phyloP scores from a whole-genome alignment of 2,888 invertebrate species.

The Germaria angustata region DNA sequence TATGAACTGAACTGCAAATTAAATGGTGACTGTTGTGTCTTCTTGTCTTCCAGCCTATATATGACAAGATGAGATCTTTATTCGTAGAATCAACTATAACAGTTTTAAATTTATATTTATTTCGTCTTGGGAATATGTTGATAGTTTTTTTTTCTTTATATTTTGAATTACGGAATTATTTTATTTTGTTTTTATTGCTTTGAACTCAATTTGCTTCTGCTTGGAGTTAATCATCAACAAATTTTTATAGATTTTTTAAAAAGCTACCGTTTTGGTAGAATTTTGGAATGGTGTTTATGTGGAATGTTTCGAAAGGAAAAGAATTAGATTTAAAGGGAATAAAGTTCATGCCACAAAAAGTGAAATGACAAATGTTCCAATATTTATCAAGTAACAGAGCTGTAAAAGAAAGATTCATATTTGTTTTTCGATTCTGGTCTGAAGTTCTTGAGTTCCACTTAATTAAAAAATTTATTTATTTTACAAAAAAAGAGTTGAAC shows the following conservation, averaged over 20 bases:
- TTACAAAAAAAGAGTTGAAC: no score
- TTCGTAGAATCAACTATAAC: constrained; percentile 62
- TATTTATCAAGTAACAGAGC: no score
- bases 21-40: constrained; percentile 40
- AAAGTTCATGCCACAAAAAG: no score
- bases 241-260: constrained; percentile 4
- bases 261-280: constrained; percentile 16
- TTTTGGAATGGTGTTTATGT: background rate
- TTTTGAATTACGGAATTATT: constrained; percentile 11
- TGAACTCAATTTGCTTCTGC: constrained; percentile 29
- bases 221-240: constrained; percentile 1
- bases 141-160: background rate
- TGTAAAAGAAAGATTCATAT: no score
- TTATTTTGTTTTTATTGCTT: constrained; percentile 30
- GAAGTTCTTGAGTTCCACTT: no score
- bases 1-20: constrained; percentile 50
- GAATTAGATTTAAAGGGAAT: no score
- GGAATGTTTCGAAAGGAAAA: no score
- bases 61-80: constrained; percentile 59
- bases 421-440: no score
- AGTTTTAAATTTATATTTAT: constrained; percentile 57
- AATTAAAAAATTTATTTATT: no score
- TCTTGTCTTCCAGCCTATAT: constrained; percentile 41
- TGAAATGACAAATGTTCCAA: no score
- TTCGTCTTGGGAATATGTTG: background rate